These are phyloP conservation scores for Eira barbara DNA, from an alignment of 2,113 vertebrate genomes.

Conservation along the genomic window DNA sequence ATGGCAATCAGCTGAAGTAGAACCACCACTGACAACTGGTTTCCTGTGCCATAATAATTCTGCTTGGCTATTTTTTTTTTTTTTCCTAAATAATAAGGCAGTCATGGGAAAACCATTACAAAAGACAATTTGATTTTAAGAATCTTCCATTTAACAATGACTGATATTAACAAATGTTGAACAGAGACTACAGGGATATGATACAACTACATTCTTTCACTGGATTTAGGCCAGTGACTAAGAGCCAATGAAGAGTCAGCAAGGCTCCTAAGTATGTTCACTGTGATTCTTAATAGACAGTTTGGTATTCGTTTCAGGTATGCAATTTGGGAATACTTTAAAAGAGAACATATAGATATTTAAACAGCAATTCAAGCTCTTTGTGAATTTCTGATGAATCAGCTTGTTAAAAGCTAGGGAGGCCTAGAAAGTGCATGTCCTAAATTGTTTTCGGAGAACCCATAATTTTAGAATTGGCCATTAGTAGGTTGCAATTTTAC, in stretches of 20 bases:
- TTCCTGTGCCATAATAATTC: neutral
- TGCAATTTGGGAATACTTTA: neutral
- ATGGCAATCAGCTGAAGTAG: neutral
- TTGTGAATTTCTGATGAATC: neutral
- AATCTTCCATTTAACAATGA: neutral
- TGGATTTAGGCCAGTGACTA: neutral
- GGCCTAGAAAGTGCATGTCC: neutral
- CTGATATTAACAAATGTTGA: neutral
- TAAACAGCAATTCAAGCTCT: neutral
- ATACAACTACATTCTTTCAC: neutral
- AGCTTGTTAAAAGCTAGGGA: neutral
- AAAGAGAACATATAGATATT: neutral
- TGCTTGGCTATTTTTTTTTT: neutral
- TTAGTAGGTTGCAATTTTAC: neutral
- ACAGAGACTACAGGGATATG: neutral
- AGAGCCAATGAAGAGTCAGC: neutral
- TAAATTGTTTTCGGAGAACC: neutral
- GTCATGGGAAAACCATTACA: neutral
- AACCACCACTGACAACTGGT: neutral
- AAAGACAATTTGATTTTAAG: neutral
- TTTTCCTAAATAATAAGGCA: neutral
- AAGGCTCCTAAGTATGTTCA: neutral
- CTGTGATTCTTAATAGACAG: neutral
- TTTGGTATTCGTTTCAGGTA: neutral
- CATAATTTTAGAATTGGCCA: conserved; percentile 4